Evolutionary conservation across 2,888 invertebrate genomes (phyloP), one percentile per base, ranked within the genome.

Genomic region (Cryptus armator): DNA sequence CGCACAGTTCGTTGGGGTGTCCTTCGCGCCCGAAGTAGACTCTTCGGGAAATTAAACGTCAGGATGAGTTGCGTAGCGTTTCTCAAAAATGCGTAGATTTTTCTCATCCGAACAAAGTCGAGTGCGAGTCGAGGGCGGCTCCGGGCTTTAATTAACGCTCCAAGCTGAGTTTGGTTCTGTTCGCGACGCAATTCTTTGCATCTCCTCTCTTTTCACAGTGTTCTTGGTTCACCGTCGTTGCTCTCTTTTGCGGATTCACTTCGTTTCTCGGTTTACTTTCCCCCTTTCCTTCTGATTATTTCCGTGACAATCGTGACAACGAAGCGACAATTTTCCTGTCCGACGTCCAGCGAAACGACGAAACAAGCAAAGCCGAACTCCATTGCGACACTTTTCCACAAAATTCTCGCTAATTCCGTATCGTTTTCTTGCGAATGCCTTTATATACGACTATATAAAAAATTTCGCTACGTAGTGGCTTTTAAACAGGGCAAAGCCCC

Each of bases 41-140:
- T 81, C 70, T 81, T 44, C 75, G 66, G 84, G 83, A 86, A 84
- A 86, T 87, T 87, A 87, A 87, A 87, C 75, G 86, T 87, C 86
- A 82, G 72, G 75, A 86, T 83, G 87, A 87, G 82, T 86, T 78
- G 84, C 83, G 68, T 83, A 81, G 67, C 10, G 71, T 62, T 66
- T 56, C 76, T 68, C 64, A 76, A 75, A 68, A 83, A 80, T 75
- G 56, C 75, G 56, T 66, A 56, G 19, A 48, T 80, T 83, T 70
- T 51, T 16, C 29, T 62, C 37, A 37, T 7, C 37, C 37, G 78
- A 16, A 68, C 51, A 16, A 9, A 43, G 5, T 19, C 24, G 46
- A 6, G 64, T n/a, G 37, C 59, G 76, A 84, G 59, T 80, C 14
- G 66, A 84, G 71, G 32, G 71, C 56, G 72, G 68, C 48, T 37